These are phyloP conservation scores for Seira musarum DNA, from an alignment of 2,888 invertebrate species.

Conservation along the genomic window DNA sequence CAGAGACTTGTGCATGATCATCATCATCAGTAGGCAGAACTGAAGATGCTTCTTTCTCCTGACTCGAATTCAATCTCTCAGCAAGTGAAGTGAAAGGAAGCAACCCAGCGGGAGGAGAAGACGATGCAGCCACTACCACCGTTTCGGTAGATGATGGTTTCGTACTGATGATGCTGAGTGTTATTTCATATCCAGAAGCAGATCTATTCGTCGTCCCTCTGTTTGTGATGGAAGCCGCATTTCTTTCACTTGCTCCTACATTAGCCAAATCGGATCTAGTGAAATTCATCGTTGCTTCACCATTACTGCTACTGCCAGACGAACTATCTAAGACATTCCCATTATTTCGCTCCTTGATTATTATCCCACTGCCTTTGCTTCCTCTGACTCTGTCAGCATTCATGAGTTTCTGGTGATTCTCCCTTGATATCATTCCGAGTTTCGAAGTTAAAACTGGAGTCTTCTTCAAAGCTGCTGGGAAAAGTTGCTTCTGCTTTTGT, in stretches of 20 bases:
- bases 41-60: background rate
- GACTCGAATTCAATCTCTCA: background rate
- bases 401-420: slow-evolving; percentile 15
- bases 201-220: too few species aligned
- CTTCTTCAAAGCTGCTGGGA: background rate
- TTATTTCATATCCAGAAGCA: too few species aligned
- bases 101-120: background rate
- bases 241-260: too few species aligned
- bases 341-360: slow-evolving; percentile 28
- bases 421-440: slow-evolving; percentile 6
- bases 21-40: background rate
- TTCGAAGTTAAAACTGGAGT: background rate
- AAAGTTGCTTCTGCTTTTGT: background rate
- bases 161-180: background rate
- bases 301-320: background rate
- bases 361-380: slow-evolving; percentile 26
- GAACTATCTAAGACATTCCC: slow-evolving; percentile 8
- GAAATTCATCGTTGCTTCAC: slow-evolving; percentile 13
- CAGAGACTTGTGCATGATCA: slow-evolving; percentile 1
- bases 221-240: too few species aligned
- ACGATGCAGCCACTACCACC: background rate
- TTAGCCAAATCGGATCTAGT: background rate
- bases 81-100: background rate
- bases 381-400: slow-evolving; percentile 3
- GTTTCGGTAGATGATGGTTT: background rate